Base-by-base conservation (phyloP, 2,888 invertebrate species). In the Amphipoea lucens region DNA sequence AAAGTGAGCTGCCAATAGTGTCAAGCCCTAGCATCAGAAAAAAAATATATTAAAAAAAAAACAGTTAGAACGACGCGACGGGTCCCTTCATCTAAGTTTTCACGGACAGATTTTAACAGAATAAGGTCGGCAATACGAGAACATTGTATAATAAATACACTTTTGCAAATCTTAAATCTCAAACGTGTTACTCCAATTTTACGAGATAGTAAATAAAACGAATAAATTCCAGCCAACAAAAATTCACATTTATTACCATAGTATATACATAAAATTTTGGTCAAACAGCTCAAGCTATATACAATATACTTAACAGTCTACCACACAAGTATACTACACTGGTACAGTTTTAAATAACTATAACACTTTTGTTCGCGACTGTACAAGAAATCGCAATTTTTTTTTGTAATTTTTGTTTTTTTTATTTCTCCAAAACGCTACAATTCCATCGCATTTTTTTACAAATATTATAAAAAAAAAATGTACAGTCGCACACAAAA, bases 261-360 rank as follows among this genome's bases (percentile, higher is more conserved):
- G 90, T 92, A 93, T 93, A 93, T 93, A 94, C 92, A 95, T 90
- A 91, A 86, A 86, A 90, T 88, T 91, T 92, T 92, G 90, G 91
- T 92, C 88, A 89, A 81, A 87, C 89, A 87, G 86, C 89, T 88
- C 84, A 90, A 89, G 86, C 85, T 74, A 81, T 71, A 79, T 74
- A 85, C 83, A 88, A 84, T 81, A 83, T 80, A 87, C 83, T 80
- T 83, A 86, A 83, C 62, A 76, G 51, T 76, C 79, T 87, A 87
- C 65, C 78, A 84, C 81, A 81, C 84, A 78, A 75, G 69, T 81
- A 74, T n/a, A 77, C 69, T 54, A 74, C 63, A 85, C 63, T 23
- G 62, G 51, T 72, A 72, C 65, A 48, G 42, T 78, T 68, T 67
- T 54, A 68, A 72, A 48, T 63, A 62, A 54, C 65, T 17, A 73